Percentiles rank a stretch among this genome's conserved stretches.
These are phyloP conservation scores for Drosophila arizonae DNA, from an alignment of 1,140 invertebrate genomes.

Conservation along the genomic window DNA sequence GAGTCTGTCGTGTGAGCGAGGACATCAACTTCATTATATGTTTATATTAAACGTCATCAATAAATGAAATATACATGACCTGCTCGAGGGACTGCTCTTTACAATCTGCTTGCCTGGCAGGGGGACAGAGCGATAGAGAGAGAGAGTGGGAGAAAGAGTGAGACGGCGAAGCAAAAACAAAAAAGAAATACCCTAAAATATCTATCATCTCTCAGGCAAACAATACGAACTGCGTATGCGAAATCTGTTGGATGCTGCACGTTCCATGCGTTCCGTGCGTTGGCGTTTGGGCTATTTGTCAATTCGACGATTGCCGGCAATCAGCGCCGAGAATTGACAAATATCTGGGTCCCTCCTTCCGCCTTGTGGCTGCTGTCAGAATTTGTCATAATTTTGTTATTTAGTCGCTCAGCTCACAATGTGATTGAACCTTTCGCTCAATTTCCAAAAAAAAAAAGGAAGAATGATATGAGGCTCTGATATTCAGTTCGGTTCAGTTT, in stretches of 20 bases:
- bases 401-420: constrained; percentile 10
- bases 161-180: not conserved
- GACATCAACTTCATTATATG: constrained; percentile 74
- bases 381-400: constrained; percentile 69
- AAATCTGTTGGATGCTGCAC: constrained; percentile 23
- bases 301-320: constrained; percentile 66
- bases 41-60: constrained; percentile 76
- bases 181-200: constrained; percentile 63
- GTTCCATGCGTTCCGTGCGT: constrained; percentile 76
- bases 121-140: too few species aligned
- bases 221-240: constrained; percentile 46
- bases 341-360: constrained; percentile 38
- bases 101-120: too few species aligned
- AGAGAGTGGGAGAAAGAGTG: constrained; percentile 10
- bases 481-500: not conserved
- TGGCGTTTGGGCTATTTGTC: constrained; percentile 58
- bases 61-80: constrained; percentile 25
- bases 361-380: constrained; percentile 31
- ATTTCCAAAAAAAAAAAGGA: not conserved
- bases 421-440: not conserved
- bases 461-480: not conserved
- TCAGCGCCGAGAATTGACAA: constrained; percentile 64
- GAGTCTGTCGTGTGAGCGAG: constrained; percentile 16
- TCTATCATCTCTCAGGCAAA: constrained; percentile 64
- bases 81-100: not conserved